Conservation (phyloP, 2,888 invertebrate species). For the Nephrotoma appendiculata region DNA sequence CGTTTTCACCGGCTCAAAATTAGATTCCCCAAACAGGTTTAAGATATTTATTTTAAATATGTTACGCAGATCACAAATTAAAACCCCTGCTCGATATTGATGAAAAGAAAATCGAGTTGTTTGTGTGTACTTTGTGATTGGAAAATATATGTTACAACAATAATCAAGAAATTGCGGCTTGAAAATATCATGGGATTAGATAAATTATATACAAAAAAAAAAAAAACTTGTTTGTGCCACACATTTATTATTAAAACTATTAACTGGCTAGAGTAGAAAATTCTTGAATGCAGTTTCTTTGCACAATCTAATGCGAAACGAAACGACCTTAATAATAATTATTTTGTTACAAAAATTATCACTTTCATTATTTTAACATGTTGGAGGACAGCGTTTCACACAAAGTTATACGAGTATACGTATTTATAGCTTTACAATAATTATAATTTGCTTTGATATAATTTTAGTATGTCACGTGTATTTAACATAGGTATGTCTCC, state of each 20-base stretch:
- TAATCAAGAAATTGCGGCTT: neutral
- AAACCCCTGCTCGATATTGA: neutral
- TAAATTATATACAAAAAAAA: neutral
- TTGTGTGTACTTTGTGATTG: neutral
- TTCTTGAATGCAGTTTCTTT: neutral
- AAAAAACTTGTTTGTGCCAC: neutral
- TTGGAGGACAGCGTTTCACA: neutral
- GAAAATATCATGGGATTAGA: neutral
- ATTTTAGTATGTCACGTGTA: neutral
- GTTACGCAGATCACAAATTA: neutral
- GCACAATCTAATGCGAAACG: neutral
- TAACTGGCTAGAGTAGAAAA: neutral
- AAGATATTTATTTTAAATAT: too few relatives aligned
- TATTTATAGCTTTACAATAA: neutral
- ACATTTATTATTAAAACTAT: neutral
- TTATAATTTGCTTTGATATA: neutral
- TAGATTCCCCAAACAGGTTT: too few relatives aligned
- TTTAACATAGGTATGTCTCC: neutral
- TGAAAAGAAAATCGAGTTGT: neutral
- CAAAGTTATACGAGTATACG: neutral
- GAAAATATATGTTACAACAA: neutral
- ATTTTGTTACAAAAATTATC: neutral
- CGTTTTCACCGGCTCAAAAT: neutral
- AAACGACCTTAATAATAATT: neutral
- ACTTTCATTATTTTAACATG: neutral